These are phyloP conservation scores for Poecilobothrus nobilitatus DNA, from an alignment of 2,888 invertebrate species.

Conservation along the genomic window DNA sequence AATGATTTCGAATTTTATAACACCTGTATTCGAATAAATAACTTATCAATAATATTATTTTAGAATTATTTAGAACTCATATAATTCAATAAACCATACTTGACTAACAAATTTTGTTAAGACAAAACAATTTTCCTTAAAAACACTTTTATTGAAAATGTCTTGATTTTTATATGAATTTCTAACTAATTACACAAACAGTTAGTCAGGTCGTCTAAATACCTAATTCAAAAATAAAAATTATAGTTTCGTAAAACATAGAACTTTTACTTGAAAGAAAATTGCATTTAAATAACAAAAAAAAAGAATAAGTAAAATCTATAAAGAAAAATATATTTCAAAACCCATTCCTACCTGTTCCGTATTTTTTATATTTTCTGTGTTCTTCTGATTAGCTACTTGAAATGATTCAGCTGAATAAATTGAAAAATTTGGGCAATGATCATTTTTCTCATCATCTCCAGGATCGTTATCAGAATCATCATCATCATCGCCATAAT, in stretches of 20 bases:
- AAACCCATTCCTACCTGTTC: conserved; percentile 27
- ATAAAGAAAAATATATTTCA: conserved; percentile 5
- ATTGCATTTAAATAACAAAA: conserved; percentile 20
- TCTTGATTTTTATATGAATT: too few species aligned
- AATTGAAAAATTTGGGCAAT: conserved; percentile 77
- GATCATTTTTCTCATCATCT: conserved; percentile 53
- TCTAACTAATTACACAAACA: too few species aligned
- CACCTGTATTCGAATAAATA: too few species aligned
- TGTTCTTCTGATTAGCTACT: conserved; percentile 37
- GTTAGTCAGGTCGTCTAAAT: too few species aligned
- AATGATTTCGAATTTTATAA: too few species aligned
- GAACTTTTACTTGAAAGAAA: conserved; percentile 1
- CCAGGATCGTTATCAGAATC: conserved; percentile 40
- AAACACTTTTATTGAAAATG: too few species aligned
- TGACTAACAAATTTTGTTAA: too few species aligned
- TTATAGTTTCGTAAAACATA: not conserved
- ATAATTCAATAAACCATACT: too few species aligned
- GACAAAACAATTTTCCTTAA: too few species aligned
- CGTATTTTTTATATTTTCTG: conserved; percentile 26
- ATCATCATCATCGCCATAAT: conserved; percentile 40
- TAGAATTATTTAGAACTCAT: too few species aligned
- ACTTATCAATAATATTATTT: too few species aligned
- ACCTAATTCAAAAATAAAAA: too few species aligned
- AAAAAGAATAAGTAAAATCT: conserved; percentile 14
- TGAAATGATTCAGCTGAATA: conserved; percentile 75